Base-by-base conservation (phyloP, 2,113 vertebrate species). In the Cyanoliseus patagonus region DNA sequence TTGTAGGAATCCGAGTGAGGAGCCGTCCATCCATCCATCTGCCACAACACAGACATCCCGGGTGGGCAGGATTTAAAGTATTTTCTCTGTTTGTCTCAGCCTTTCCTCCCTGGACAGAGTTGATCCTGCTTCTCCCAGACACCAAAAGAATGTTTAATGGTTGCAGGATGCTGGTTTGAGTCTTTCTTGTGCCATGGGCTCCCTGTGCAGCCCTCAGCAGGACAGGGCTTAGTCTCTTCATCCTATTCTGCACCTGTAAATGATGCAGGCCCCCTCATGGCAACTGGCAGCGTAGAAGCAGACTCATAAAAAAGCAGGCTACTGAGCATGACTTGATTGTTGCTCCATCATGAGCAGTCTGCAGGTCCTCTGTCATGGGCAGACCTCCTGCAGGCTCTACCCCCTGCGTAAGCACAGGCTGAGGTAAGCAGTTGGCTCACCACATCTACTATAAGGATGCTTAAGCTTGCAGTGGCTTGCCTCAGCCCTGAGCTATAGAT, bases 11-110 rank as follows among this genome's bases (percentile, higher is more conserved):
- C 17, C 4, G 61, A 12, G 10, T n/a, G 37, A 33, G 70, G 35
- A 79, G 13, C 5, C n/a, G 17, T 35, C 35, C 44, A 17, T 57
- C 28, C 23, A 6, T 35, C 28, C 30, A 4, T 39, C 47, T 92
- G 49, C 53, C 35, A 31, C 6, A 39, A 8, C 10, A 17, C 2
- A 1, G 63, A 55, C 13, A 30, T 4, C 8, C 7, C 0, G 0
- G 8, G 31, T 30, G 22, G 37, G 37, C 59, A 73, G 7, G 20
- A 10, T 35, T 83, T 39, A 17, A 31, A 9, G 52, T 35, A 6
- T 52, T 88, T 77, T 52, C 39, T 73, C 59, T 2, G 1, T 18
- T 66, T 80, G 2, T 66, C 31, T 25, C 41, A 77, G 28, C 18
- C 17, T 73, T 30, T 64, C 33, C 14, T 68, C 10, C 47, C 22